Conservation (phyloP, 2,888 invertebrate genomes). For the Frankliniella fusca region DNA sequence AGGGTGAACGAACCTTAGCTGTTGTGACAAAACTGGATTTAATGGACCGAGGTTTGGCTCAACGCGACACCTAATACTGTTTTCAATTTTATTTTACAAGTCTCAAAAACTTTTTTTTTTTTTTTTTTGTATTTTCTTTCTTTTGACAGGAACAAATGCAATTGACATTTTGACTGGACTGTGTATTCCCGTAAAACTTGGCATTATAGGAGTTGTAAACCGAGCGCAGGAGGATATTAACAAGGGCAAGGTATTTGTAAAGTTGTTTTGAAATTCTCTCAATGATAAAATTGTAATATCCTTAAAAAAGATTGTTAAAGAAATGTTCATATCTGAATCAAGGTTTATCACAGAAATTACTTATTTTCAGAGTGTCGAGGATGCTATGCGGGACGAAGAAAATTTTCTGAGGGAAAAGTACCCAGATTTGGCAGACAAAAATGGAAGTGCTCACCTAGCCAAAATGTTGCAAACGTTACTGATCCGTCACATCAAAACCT, state of each 20-base stretch:
- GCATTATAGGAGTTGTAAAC: constrained; percentile 63
- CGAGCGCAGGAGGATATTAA: constrained; percentile 58
- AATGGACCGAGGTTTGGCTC: constrained; percentile 50
- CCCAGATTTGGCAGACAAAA: background rate
- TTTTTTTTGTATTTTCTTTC: no score
- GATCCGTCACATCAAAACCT: background rate
- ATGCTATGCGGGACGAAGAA: background rate
- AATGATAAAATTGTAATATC: no score
- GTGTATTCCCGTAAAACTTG: constrained; percentile 60
- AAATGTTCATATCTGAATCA: no score
- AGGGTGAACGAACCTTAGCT: constrained; percentile 57
- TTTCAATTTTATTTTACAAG: no score
- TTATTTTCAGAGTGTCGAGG: background rate
- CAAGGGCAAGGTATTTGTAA: constrained; percentile 45
- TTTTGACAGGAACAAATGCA: constrained; percentile 62
- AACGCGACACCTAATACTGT: no score
- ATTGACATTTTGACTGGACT: constrained; percentile 59
- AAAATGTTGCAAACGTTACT: background rate
- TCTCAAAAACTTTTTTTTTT: constrained; percentile 32
- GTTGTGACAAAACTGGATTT: constrained; percentile 62
- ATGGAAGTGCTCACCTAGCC: background rate
- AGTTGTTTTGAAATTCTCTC: no score
- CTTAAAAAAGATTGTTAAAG: no score
- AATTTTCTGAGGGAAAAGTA: background rate
- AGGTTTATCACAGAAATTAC: background rate